These are phyloP conservation scores for Okapia johnstoni DNA, from an alignment of 2,113 vertebrate species.

Conservation along the genomic window DNA sequence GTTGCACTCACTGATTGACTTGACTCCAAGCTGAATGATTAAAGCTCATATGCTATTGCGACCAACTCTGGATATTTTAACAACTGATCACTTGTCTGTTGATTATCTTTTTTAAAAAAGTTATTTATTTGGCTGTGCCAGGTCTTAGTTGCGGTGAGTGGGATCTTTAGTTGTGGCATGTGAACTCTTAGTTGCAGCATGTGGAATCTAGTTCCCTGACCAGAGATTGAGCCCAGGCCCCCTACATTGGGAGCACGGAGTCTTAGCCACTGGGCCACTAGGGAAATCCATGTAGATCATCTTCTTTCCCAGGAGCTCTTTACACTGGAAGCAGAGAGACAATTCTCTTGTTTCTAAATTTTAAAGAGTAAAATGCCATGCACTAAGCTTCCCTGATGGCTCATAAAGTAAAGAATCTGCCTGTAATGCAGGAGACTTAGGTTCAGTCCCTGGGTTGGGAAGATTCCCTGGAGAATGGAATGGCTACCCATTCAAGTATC, in stretches of 20 bases:
- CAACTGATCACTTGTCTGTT: background rate
- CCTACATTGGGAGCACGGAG: background rate
- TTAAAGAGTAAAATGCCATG: background rate
- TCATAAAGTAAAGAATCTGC: background rate
- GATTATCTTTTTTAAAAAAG: background rate
- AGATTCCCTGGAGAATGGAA: background rate
- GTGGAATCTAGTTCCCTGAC: background rate
- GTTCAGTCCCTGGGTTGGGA: background rate
- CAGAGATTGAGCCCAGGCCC: background rate
- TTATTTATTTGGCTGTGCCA: background rate
- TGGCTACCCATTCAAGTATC: background rate
- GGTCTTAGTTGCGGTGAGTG: background rate
- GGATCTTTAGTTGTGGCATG: background rate
- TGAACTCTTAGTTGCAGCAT: background rate
- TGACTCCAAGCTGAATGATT: background rate
- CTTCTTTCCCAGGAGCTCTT: background rate
- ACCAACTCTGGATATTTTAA: background rate
- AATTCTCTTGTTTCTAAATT: background rate
- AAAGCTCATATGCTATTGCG: background rate
- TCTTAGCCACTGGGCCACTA: background rate
- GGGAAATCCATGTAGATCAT: background rate
- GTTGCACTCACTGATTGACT: background rate
- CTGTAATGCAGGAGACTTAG: background rate
- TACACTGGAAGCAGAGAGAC: background rate
- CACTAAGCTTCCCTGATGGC: background rate